Base-by-base conservation (phyloP, 2,797 vertebrate species). In the Onychomys arenicola region DNA sequence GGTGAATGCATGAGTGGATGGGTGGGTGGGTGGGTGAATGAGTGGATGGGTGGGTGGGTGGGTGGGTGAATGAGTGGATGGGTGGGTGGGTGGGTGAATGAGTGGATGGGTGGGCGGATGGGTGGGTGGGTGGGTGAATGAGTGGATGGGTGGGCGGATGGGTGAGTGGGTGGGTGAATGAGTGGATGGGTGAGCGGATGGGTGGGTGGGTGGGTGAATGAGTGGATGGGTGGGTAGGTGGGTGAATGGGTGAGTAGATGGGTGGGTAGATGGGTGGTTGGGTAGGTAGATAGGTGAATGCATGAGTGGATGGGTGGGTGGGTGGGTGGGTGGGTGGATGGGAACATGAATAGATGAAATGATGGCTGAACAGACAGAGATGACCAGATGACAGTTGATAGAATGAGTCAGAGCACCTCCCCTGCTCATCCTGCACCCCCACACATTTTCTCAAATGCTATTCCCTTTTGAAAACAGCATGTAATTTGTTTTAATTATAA, bases 401-500 rank as follows among this genome's bases (percentile, higher is more conserved):
- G 59, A 75, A 8, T 67, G 93, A 93, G 34, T 94, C 94, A 94
- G 71, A 85, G 52, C 46, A 14, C 61, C 69, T 65, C 80, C 69
- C 13, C n/a, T n/a, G 49, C 63, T 63, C 2, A 77, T 71, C 2
- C 77, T 71, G 75, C 65, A 14, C 6, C 49, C 40, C 46, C 71
- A 46, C 52, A 69, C 9, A 14, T 8, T 43, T 95, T 86, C 90
- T 94, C 65, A 59, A 6, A 7, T 7, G 13, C 37, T 34, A n/a
- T 29, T 96, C 95, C 75, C 69, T 75, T 90, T 92, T 59, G 40
- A 13, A 16, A 90, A 92, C 65, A 94, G 69, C 21, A 67, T 81
- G 82, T 65, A 29, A 76, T 86, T 43, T 29, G 55, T 94, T 52
- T 82, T 84, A 89, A 82, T 78, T 65, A 37, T 49, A 81, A 92